Base-by-base conservation (phyloP, 1,140 invertebrate genomes). In the Melitaea cinxia region DNA sequence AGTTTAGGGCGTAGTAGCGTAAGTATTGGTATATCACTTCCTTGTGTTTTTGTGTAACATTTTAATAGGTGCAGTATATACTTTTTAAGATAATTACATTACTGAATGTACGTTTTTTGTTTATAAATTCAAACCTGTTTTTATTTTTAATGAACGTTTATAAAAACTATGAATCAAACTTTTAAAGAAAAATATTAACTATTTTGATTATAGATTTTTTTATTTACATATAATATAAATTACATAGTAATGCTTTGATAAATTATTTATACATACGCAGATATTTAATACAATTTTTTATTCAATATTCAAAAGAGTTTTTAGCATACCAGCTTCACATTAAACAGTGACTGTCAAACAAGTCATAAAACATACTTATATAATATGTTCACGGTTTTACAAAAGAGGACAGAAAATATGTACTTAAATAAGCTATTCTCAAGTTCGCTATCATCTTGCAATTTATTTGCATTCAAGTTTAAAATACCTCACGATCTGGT, bases 401-500 rank as follows among this genome's bases (percentile, higher is more conserved):
- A 42, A 42, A 42, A 15, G 17, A 45, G 62, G 50, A 33, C 30
- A 54, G 17, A 55, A 28, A 37, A 63, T 45, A 23, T 35, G 35
- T 19, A 52, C 47, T 24, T 39, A 53, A 42, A 17, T 59, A 65
- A 42, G 49, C 19, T 66, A 71, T 77, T 77, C 77, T 78, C 72
- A 78, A 80, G 82, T 83, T 81, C 74, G 75, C 76, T 79, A 81
- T 80, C 82, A 83, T 72, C 72, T 73, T 47, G 68, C 68, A 79
- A 80, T 83, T 80, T 80, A 87, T 88, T 82, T 83, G 75, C 74
- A 83, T 85, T 81, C 73, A 69, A 77, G 69, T 82, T 82, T 85
- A 85, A 85, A 85, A 85, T 85, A 77, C 80, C 74, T 67, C 79
- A 83, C 83, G 82, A 85, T 82, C 77, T 85, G 77, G 83, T 85